Base-by-base conservation (phyloP, 2,888 invertebrate genomes). In the Pteria penguin region DNA sequence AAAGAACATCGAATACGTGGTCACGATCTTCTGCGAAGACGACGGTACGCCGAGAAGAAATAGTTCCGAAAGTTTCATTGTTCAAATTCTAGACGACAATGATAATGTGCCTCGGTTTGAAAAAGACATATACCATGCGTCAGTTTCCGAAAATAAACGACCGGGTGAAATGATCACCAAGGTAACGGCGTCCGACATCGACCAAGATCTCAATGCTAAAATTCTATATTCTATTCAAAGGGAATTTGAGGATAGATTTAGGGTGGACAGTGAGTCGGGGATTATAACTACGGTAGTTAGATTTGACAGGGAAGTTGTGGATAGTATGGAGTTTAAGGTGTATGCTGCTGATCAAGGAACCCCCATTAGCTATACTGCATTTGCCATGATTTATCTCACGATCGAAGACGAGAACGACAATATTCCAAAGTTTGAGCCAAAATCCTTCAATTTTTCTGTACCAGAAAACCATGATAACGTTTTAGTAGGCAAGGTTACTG, bases 371-470 rank as follows among this genome's bases (percentile, higher is more conserved):
- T 94, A 98, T 18, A 82, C 82, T 24, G 97, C 97, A 92, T 96
- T 97, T 0, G 97, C 97, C 93, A 95, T 96, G 94, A 95, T 95
- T 58, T 94, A 95, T n/a, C 95, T 98, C 33, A 94, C 94, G 72
- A 93, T 98, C 33, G 94, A 94, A 75, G 97, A 97, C 91, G 95
- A 97, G 18, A 98, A 98, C 92, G 98, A 98, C 91, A 97, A 98
- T 91, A 93, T 97, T 61, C 98, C 98, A 2, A 96, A 96, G 90
- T 97, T 98, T 93, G 97, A 97, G 93, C 97, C 97, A 88, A 95
- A 96, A 87, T 96, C 97, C 0, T 94, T 94, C 4, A 95, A 96
- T 91, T 83, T 91, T 24, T 77, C 80, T 31, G 95, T 97, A 14
- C 79, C 85, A 4, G 91, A 91, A 74, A 90, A 91, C 72, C 84